Conservation (phyloP, 2,113 vertebrate species). For the Xyliphius kryptos region DNA sequence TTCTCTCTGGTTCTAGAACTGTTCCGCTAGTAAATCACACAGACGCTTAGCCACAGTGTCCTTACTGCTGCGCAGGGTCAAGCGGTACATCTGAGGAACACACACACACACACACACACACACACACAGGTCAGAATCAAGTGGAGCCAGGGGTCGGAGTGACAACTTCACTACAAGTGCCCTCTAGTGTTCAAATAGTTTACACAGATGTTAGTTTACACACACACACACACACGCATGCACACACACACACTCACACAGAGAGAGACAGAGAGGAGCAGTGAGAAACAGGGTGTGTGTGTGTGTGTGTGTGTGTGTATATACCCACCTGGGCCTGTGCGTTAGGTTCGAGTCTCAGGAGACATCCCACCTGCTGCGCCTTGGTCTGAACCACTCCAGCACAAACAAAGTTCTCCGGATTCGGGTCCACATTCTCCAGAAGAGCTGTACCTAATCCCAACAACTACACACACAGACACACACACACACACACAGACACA, state of each 20-base stretch:
- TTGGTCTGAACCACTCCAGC: conserved; percentile 90
- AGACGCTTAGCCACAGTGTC: conserved; percentile 79
- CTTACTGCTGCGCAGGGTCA: conserved; percentile 89
- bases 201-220: not conserved
- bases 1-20: too few species aligned
- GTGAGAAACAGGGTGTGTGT: conserved; percentile 25
- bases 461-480: conserved; percentile 56
- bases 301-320: not conserved
- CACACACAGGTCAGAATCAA: too few species aligned
- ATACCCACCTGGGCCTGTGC: conserved; percentile 90
- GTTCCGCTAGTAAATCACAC: conserved; percentile 81
- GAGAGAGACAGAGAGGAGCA: conserved; percentile 34
- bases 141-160: too few species aligned
- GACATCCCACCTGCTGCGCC: conserved; percentile 81
- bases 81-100: conserved; percentile 77
- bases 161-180: too few species aligned
- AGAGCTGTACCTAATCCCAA: conserved; percentile 82
- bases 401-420: conserved; percentile 87
- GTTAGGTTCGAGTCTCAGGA: conserved; percentile 85
- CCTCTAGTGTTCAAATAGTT: too few species aligned
- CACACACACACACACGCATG: conserved; percentile 8
- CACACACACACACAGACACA: not conserved
- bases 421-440: conserved; percentile 84
- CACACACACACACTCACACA: conserved; percentile 37
- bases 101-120: conserved; percentile 39